Evolutionary conservation across 2,113 vertebrate species (phyloP).

Genomic region (Pavo muticus): DNA sequence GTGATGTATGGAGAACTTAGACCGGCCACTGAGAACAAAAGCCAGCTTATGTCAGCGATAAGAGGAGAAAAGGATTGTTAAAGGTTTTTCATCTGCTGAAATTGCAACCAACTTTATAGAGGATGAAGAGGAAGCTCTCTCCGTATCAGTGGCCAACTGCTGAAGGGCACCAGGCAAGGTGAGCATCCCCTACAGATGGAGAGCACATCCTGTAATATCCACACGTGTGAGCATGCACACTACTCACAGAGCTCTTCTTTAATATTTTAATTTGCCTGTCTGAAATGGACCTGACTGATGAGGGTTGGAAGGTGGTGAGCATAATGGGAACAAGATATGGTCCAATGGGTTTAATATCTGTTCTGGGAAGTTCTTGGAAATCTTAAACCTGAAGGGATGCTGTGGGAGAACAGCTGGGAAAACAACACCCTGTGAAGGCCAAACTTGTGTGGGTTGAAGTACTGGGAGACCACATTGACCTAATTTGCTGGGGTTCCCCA

Average conservation of each 20-base stretch:
- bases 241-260: not conserved
- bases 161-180: not conserved
- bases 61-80: not conserved
- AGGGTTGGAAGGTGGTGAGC: not conserved
- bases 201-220: not conserved
- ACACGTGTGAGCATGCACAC: not conserved
- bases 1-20: not conserved
- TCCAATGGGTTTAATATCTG: conserved; percentile 29
- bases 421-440: not conserved
- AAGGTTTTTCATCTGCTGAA: conserved; percentile 2
- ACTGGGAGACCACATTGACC: conserved; percentile 16
- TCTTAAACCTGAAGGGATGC: conserved; percentile 33
- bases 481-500: not conserved
- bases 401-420: conserved; percentile 68
- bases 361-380: conserved; percentile 55
- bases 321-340: not conserved
- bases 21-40: not conserved
- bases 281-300: not conserved
- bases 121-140: not conserved
- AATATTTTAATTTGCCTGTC: not conserved
- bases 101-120: not conserved
- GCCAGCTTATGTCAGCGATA: not conserved
- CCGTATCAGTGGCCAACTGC: not conserved
- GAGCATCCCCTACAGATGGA: not conserved
- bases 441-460: not conserved